A percentile compares a stretch with the other conserved stretches of the same genome.
phyloP scores from a whole-genome alignment of 1,140 invertebrate genomes.

The Zaprionus vittiger region DNA sequence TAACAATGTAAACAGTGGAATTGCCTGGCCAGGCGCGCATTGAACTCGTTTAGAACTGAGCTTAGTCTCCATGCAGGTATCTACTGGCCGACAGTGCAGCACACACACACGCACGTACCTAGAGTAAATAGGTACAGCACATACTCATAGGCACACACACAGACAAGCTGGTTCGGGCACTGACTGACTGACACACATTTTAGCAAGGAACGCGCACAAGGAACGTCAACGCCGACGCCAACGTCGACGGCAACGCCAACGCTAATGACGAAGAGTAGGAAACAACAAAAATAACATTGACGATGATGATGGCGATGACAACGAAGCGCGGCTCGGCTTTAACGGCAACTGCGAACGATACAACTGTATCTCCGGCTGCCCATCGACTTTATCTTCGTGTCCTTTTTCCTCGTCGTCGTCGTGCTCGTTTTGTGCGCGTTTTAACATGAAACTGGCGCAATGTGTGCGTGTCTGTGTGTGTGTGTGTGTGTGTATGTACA shows the following conservation, averaged over 20 bases:
- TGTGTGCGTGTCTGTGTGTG: slow-evolving; percentile 40
- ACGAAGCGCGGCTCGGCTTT: slow-evolving; percentile 20
- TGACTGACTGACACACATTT: slow-evolving; percentile 81
- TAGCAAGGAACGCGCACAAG: slow-evolving; percentile 51
- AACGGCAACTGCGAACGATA: slow-evolving; percentile 58
- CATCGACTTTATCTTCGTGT: slow-evolving; percentile 80
- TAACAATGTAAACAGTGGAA: slow-evolving; percentile 68
- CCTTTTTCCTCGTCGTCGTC: slow-evolving; percentile 49
- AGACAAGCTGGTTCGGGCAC: slow-evolving; percentile 46
- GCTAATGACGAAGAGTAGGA: slow-evolving; percentile 54
- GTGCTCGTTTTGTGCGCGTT: slow-evolving; percentile 67
- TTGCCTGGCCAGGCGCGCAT: slow-evolving; percentile 59
- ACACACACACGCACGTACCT: slow-evolving; percentile 29
- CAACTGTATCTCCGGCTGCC: slow-evolving; percentile 74
- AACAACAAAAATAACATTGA: slow-evolving; percentile 81
- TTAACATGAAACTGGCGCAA: slow-evolving; percentile 57
- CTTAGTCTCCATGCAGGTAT: slow-evolving; percentile 68
- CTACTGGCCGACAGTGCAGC: slow-evolving; percentile 51
- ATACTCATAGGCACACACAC: slow-evolving; percentile 16
- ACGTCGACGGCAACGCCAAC: slow-evolving; percentile 43
- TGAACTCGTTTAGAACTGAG: slow-evolving; percentile 63
- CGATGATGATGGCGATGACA: slow-evolving; percentile 64
- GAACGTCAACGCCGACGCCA: slow-evolving; percentile 23
- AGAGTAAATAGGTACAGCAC: slow-evolving; percentile 2
- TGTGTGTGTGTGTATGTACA: slow-evolving; percentile 15